Base-by-base conservation (phyloP, 1,140 invertebrate genomes). In the Eupristina koningsbergeri region DNA sequence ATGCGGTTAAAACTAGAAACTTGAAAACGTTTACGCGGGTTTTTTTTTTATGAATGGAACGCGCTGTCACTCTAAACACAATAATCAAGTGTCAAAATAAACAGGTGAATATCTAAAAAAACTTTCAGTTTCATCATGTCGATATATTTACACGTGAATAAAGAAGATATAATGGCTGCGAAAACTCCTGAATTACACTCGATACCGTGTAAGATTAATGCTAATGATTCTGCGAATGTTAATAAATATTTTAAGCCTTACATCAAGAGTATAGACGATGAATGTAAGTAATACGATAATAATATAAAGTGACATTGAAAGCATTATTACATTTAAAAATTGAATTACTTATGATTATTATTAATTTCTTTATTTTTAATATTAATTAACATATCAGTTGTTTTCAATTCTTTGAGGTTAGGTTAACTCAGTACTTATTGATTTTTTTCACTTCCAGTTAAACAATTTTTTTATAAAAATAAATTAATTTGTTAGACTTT, bases 141-240 rank as follows among this genome's bases (percentile, higher is more conserved):
- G 86, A 93, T 94, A 82, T 92, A 91, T 79, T 89, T 94, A 5
- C 91, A 94, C 85, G 89, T 93, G n/a, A 92, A 93, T 86, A 90
- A 91, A 84, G 89, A 92, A 26, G 89, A 92, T 89, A 53, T 93
- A 69, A 86, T 82, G 5, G 88, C 90, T 41, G 83, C 88, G 53
- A 89, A 93, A 77, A 84, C 91, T 47, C 86, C 91, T 15, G 90
- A 93, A 17, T 85, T 95, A 5, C 96, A 97, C 90, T 95, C 94
- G 75, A 92, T 97, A 81, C 96, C 96, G 6, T 96, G 95, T 88
- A 95, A 95, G 92, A 95, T 97, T 76, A 91, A 95, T 81, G 93
- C 93, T 9, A 93, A 96, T 86, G 96, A 95, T 67, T 88, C 93
- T 26, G 95, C 96, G 0, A 95, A 96, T 86, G 95, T 97, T 47